Evolutionary conservation across 2,888 invertebrate genomes (phyloP), one percentile per base, ranked within the genome.

Genomic region (Cephus spinipes): DNA sequence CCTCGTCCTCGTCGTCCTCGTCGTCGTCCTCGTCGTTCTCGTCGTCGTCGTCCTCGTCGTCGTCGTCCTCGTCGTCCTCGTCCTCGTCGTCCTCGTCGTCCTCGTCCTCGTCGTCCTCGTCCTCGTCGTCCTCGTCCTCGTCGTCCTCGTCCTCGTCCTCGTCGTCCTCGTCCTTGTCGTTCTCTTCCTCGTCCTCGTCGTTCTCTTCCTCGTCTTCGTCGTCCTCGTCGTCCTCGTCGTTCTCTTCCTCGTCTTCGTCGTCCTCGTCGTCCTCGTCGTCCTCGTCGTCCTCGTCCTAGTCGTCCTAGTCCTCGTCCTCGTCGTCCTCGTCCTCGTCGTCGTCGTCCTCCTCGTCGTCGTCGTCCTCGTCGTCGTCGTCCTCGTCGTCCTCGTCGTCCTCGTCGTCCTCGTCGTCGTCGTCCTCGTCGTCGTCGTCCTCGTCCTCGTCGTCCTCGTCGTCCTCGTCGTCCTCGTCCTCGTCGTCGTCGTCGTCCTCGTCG

Each of bases 311-410:
- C n/a, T n/a, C n/a, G n/a, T n/a, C n/a, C n/a, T n/a, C n/a, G n/a
- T n/a, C n/a, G n/a, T n/a, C n/a, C n/a, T 23, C 68, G 68, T 68
- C 68, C 68, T 68, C 68, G 68, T 68, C 68, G 68, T 68, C 68
- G 12, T 68, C 68, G 68, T 68, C 12, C 68, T 68, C 68, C 12
- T 68, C 68, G 68, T 68, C 68, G 68, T 68, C 68, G 12, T 68
- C 68, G 68, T 68, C 68, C 68, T 68, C 68, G 68, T 68, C 68
- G 12, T 68, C 68, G 68, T 68, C 68, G 68, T 68, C 68, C 68
- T 68, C 68, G 68, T 68, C 68, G 12, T 68, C 68, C 12, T 68
- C 68, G 12, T 68, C 68, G 68, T 68, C 68, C 12, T 68, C 68
- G 12, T 68, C 68, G 68, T 68, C 68, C 68, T 68, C 68, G 68